Conservation (phyloP, 2,797 vertebrate genomes). For the Gephyroberyx darwinii region DNA sequence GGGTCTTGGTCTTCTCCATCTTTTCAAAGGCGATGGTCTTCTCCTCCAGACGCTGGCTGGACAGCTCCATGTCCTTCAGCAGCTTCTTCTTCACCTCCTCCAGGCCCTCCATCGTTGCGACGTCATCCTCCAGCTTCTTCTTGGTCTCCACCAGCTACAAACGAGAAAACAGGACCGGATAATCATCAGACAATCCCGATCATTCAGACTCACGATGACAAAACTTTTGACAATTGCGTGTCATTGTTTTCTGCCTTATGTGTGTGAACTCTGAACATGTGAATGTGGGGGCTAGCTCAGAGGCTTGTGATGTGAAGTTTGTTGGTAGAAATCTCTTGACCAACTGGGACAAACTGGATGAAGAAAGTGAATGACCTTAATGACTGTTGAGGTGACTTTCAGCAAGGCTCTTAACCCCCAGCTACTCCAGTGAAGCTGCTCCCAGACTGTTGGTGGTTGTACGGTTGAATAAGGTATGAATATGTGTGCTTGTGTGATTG, state of each 20-base stretch:
- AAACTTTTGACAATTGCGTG: neutral
- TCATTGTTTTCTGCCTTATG: too few species aligned
- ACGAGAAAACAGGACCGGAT: neutral
- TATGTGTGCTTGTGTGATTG: too few species aligned
- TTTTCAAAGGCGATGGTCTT: slow-evolving; percentile 92
- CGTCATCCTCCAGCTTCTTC: slow-evolving; percentile 97
- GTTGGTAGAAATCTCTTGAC: neutral
- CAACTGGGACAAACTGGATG: neutral
- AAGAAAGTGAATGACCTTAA: neutral
- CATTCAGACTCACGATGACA: neutral
- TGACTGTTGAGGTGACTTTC: neutral
- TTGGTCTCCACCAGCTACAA: slow-evolving; percentile 89
- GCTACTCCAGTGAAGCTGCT: too few species aligned
- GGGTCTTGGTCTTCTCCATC: slow-evolving; percentile 95
- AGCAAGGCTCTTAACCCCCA: neutral
- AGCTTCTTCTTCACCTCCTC: slow-evolving; percentile 95
- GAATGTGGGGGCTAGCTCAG: too few species aligned
- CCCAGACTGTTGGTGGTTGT: too few species aligned
- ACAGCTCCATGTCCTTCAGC: slow-evolving; percentile 89
- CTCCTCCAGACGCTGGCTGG: slow-evolving; percentile 90
- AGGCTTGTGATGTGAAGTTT: neutral
- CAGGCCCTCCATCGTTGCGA: slow-evolving; percentile 90
- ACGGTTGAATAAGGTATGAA: too few species aligned
- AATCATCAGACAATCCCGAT: neutral
- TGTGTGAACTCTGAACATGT: too few species aligned